phyloP scores from a whole-genome alignment of 1,140 invertebrate species.

The Drosophila kanapiae region DNA sequence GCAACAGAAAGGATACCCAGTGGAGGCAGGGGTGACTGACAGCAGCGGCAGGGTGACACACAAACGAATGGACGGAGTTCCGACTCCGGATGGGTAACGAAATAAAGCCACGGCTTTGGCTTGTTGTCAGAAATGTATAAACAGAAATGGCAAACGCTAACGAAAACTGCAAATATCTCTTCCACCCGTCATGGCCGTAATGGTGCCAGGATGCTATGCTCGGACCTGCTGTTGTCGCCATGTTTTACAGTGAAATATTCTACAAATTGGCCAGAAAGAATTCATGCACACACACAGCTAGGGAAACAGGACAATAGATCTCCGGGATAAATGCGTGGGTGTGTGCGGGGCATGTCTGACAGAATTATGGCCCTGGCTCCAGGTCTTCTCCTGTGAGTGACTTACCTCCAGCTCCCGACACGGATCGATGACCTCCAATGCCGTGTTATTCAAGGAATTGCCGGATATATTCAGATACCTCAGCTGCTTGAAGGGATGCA shows the following conservation, averaged over 20 bases:
- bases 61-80: constrained; percentile 17
- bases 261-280: constrained; percentile 70
- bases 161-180: constrained; percentile 54
- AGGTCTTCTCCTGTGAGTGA: constrained; percentile 13
- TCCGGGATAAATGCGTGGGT: constrained; percentile 13
- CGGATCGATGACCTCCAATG: constrained; percentile 82
- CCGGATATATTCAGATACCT: constrained; percentile 87
- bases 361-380: constrained; percentile 27
- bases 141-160: constrained; percentile 53
- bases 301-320: constrained; percentile 44
- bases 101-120: constrained; percentile 38
- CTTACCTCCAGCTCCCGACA: constrained; percentile 83
- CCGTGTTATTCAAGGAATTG: constrained; percentile 85
- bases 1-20: constrained; percentile 23
- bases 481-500: constrained; percentile 86
- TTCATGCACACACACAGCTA: constrained; percentile 17
- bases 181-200: constrained; percentile 20
- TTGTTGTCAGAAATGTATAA: constrained; percentile 56
- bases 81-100: constrained; percentile 15
- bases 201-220: constrained; percentile 15
- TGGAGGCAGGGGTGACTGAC: constrained; percentile 25
- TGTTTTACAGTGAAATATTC: constrained; percentile 60
- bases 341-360: constrained; percentile 11
- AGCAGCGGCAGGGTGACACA: constrained; percentile 6
- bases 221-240: constrained; percentile 21